Conservation (phyloP, 2,113 vertebrate genomes). For the Mola mola region DNA sequence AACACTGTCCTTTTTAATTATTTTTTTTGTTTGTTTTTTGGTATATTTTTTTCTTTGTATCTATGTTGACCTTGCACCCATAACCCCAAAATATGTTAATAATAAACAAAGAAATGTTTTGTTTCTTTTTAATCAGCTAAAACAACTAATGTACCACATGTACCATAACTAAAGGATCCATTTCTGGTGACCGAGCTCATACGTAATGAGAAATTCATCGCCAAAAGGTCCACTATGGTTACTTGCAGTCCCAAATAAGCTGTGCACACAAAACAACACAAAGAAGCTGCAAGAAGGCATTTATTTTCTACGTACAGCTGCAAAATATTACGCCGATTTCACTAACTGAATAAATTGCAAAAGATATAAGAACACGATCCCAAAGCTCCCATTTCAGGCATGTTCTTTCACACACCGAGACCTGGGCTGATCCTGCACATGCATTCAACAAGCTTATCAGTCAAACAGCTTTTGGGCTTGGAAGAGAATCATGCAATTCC, state of each 20-base stretch:
- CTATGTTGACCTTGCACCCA: no score
- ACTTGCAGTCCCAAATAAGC: no score
- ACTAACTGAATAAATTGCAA: conserved; percentile 1
- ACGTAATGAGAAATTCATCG: neutral
- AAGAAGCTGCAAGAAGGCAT: conserved; percentile 3
- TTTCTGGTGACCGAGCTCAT: conserved; percentile 5
- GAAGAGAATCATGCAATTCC: conserved; percentile 40
- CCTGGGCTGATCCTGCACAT: conserved; percentile 18
- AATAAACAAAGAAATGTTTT: no score
- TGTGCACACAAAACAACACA: conserved; percentile 7
- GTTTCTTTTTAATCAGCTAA: no score
- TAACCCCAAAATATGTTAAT: no score
- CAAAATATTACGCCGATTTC: conserved; percentile 19
- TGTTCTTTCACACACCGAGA: conserved; percentile 24
- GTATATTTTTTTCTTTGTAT: no score
- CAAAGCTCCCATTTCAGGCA: conserved; percentile 10
- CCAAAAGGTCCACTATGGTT: conserved; percentile 4
- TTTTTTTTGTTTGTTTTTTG: no score
- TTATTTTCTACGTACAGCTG: conserved; percentile 4
- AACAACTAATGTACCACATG: no score
- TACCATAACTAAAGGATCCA: neutral
- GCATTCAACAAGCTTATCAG: conserved; percentile 57
- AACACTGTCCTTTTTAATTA: no score
- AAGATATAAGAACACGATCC: conserved; percentile 21
- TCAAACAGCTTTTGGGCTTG: conserved; percentile 42